Percentiles rank a stretch among this genome's conserved stretches.
Conservation (phyloP, 2,797 vertebrate genomes). For the Onychomys torridus region DNA sequence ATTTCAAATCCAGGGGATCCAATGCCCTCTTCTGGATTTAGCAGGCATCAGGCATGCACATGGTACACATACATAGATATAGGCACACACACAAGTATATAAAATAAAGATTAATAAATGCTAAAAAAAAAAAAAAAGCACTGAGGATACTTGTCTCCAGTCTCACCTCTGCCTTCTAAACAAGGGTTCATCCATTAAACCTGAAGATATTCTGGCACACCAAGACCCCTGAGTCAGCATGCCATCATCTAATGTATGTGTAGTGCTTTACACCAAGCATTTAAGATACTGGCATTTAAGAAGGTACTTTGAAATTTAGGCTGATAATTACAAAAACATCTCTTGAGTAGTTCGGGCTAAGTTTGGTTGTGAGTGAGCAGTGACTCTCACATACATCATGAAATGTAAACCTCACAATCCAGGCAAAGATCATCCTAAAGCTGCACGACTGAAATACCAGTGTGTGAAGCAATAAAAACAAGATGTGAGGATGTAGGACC, state of each 20-base stretch:
- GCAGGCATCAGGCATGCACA: not conserved
- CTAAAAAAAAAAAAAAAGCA: no score
- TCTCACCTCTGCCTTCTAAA: not conserved
- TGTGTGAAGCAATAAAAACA: not conserved
- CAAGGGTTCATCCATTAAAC: not conserved
- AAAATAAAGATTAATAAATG: not conserved
- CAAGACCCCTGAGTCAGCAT: not conserved
- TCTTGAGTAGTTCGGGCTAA: not conserved
- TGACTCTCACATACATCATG: not conserved
- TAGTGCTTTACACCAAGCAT: not conserved
- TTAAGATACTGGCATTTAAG: not conserved
- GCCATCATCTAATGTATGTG: not conserved
- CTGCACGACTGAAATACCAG: not conserved
- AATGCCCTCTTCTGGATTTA: no score
- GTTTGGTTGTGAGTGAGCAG: not conserved
- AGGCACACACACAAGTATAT: not conserved
- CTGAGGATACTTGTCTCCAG: rapidly evolving
- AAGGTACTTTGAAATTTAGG: not conserved
- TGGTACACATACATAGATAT: not conserved
- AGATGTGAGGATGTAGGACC: not conserved
- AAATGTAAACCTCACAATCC: not conserved
- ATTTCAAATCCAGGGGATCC: not conserved
- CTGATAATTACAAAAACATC: not conserved
- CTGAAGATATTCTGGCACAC: not conserved
- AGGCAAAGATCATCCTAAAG: not conserved